phyloP scores from a whole-genome alignment of 2,113 vertebrate species.

The Silurus asotus region DNA sequence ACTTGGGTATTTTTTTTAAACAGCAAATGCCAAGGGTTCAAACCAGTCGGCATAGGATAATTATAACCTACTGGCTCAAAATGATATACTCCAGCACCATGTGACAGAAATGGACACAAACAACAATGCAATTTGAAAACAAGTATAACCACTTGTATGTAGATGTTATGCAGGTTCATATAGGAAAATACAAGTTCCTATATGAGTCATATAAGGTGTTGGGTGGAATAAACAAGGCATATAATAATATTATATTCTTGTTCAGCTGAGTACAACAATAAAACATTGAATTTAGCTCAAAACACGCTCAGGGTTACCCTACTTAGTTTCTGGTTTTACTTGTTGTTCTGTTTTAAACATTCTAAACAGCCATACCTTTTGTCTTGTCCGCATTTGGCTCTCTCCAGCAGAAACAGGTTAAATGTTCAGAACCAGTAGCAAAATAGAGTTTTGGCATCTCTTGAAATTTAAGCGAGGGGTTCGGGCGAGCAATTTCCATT shows the following conservation, averaged over 20 bases:
- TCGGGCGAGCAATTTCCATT: constrained; percentile 40
- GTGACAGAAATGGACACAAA: constrained; percentile 11
- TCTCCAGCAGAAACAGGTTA: constrained; percentile 46
- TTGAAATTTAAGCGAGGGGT: constrained; percentile 28
- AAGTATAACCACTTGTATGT: background rate
- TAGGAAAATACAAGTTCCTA: background rate
- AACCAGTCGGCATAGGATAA: constrained; percentile 20
- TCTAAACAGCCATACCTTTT: constrained; percentile 39
- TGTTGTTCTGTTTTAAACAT: background rate
- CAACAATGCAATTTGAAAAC: constrained; percentile 13
- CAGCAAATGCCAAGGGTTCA: constrained; percentile 23
- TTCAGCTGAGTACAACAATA: background rate
- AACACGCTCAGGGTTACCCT: background rate
- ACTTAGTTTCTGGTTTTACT: background rate
- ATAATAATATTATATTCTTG: background rate
- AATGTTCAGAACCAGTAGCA: constrained; percentile 8
- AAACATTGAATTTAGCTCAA: background rate
- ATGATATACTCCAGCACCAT: constrained; percentile 28
- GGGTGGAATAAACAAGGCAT: constrained; percentile 27
- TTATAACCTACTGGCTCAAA: constrained; percentile 42
- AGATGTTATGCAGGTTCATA: background rate
- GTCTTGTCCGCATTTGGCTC: constrained; percentile 35
- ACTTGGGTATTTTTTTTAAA: background rate
- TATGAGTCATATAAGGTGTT: constrained; percentile 29
- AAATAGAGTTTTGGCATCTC: constrained; percentile 43